Evolutionary conservation across 2,888 invertebrate species (phyloP), one percentile per base, ranked within the genome.

Genomic region (Geophilus truncorum): DNA sequence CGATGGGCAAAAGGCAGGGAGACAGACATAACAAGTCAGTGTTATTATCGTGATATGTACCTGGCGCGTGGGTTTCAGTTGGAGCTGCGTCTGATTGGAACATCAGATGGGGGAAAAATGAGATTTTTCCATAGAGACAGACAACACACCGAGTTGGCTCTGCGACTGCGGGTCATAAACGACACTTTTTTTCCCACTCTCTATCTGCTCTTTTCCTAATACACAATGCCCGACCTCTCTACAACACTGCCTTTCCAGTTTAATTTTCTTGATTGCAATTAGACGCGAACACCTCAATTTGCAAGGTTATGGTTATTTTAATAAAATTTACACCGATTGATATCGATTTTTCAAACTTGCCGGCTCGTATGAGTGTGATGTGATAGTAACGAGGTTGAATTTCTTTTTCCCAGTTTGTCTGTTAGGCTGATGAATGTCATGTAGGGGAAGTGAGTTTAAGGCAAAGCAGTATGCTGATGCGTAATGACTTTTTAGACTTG

Each of bases 121-220:
- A 70, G 70, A 70, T 70, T 70, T 70, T 70, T 70, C 70, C 70
- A 70, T 70, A 25, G 70, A 70, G 70, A 70, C 70, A 70, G 70
- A 70, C 70, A 70, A 70, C 70, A 70, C 70, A 70, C 70, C 70
- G 70, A 70, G 70, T 70, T 70, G 70, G 70, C 70, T 70, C 70
- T 70, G 70, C 70, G 70, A 70, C 70, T 70, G 70, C 70, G 70
- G 70, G 70, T 70, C 70, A 70, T 70, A 70, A 70, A 70, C 70
- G 70, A 70, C 70, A 70, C 70, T 70, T 28, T 70, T 70, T 57
- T 70, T 70, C 21, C 70, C 70, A 70, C 70, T 70, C 28, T 70
- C 70, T 70, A 70, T 70, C 70, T 70, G 70, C 70, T 70, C 70
- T 70, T 70, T 70, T 25, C 70, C 70, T 70, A 70, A 70, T 70